A percentile compares a stretch with the other conserved stretches of the same genome.
phyloP scores from a whole-genome alignment of 2,888 invertebrate genomes.

The Drosophila austrosaltans region DNA sequence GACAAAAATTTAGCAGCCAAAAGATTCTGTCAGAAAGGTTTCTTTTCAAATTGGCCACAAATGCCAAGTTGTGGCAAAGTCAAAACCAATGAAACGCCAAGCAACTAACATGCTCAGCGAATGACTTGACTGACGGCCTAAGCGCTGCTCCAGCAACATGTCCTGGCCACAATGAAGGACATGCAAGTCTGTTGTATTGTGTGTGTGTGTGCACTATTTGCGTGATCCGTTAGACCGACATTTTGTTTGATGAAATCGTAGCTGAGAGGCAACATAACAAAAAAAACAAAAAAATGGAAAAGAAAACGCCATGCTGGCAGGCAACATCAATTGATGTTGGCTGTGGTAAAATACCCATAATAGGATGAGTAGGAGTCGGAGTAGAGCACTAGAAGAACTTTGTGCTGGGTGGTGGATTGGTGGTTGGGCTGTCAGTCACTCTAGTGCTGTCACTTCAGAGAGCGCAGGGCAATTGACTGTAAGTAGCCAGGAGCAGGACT shows the following conservation, averaged over 20 bases:
- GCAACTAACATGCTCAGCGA: slow-evolving; percentile 47
- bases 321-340: slow-evolving; percentile 49
- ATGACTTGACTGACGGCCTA: slow-evolving; percentile 52
- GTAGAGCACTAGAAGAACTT: slow-evolving; percentile 27
- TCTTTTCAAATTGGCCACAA: slow-evolving; percentile 36
- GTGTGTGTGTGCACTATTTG: slow-evolving; percentile 19
- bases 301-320: slow-evolving; percentile 34
- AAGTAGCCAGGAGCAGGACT: slow-evolving; percentile 58
- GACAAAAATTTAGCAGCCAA: slow-evolving; percentile 28
- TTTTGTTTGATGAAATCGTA: slow-evolving; percentile 64
- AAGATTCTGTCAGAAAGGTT: slow-evolving; percentile 32
- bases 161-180: slow-evolving; percentile 45
- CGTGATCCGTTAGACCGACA: slow-evolving; percentile 55
- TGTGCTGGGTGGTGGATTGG: slow-evolving; percentile 21
- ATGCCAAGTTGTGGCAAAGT: slow-evolving; percentile 20
- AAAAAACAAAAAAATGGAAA: slow-evolving; percentile 40
- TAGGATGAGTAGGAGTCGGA: neutral
- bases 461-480: slow-evolving; percentile 64
- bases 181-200: slow-evolving; percentile 42
- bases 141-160: slow-evolving; percentile 37
- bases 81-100: slow-evolving; percentile 46
- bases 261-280: slow-evolving; percentile 40
- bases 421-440: slow-evolving; percentile 33
- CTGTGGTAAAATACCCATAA: slow-evolving; percentile 1
- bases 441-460: slow-evolving; percentile 53